Percentiles rank a stretch among this genome's conserved stretches.
These are phyloP conservation scores for Cinclus cinclus DNA, from an alignment of 2,113 vertebrate genomes.

Conservation along the genomic window DNA sequence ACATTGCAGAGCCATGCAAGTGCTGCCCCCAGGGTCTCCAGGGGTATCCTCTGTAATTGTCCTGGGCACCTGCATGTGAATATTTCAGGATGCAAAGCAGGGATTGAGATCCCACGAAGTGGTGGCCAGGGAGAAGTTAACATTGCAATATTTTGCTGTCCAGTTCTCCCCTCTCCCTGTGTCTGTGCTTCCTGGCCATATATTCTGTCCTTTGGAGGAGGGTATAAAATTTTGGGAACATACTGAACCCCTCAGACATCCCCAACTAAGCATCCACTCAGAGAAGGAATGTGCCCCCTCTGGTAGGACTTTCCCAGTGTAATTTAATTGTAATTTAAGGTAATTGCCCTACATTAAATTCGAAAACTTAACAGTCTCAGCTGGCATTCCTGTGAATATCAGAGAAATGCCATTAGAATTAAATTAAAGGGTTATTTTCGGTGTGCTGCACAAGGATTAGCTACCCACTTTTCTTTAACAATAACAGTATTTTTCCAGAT, in stretches of 20 bases:
- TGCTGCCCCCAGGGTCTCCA: neutral
- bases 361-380: neutral
- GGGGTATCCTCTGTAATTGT: neutral
- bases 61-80: neutral
- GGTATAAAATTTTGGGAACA: neutral
- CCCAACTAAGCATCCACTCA: neutral
- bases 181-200: neutral
- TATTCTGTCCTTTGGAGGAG: neutral
- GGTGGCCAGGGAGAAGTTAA: neutral
- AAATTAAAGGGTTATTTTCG: slow-evolving; percentile 32
- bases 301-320: neutral
- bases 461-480: neutral
- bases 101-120: neutral
- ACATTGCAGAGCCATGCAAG: neutral
- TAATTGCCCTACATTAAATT: neutral
- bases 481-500: slow-evolving; percentile 19
- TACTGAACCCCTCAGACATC: neutral
- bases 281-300: neutral
- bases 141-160: neutral
- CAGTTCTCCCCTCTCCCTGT: neutral
- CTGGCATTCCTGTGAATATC: neutral
- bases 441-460: neutral
- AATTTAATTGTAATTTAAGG: too few species aligned
- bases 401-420: neutral
- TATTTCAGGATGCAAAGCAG: neutral